A percentile compares a stretch with the other conserved stretches of the same genome.
Conservation (phyloP, 1,140 invertebrate genomes). For the Drosophila takahashii region DNA sequence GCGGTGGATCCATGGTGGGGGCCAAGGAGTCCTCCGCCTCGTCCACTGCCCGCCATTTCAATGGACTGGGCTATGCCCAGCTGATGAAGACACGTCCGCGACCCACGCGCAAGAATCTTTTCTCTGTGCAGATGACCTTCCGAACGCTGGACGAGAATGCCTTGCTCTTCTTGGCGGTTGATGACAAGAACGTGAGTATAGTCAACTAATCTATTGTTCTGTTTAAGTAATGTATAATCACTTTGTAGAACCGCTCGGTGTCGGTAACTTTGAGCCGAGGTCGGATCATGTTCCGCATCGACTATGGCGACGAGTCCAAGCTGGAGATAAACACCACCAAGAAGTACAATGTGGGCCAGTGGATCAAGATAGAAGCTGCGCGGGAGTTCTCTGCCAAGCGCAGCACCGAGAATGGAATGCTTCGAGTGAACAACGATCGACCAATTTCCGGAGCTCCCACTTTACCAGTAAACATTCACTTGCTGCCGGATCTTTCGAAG, state of each 20-base stretch:
- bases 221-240: background rate
- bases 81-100: conserved; percentile 87
- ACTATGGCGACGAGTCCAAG: conserved; percentile 88
- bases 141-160: conserved; percentile 95
- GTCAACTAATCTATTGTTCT: background rate
- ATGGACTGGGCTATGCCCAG: conserved; percentile 92
- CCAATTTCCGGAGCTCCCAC: conserved; percentile 87
- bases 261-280: conserved; percentile 91
- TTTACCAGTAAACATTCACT: conserved; percentile 86
- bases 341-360: conserved; percentile 93
- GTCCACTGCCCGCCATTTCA: conserved; percentile 86
- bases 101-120: conserved; percentile 89
- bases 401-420: conserved; percentile 87
- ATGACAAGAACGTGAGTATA: conserved; percentile 87
- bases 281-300: conserved; percentile 90
- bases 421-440: conserved; percentile 90
- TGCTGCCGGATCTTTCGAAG: conserved; percentile 88
- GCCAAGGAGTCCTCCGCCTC: conserved; percentile 69
- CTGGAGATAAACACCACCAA: conserved; percentile 89
- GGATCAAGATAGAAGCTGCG: conserved; percentile 90
- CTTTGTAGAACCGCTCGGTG: conserved; percentile 90
- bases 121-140: conserved; percentile 92
- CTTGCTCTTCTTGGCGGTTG: conserved; percentile 92
- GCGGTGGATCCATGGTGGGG: conserved; percentile 85
- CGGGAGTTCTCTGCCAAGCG: conserved; percentile 85